Evolutionary conservation across 2,113 vertebrate genomes (phyloP), one percentile per base, ranked within the genome.

Genomic region (Pionites leucogaster): DNA sequence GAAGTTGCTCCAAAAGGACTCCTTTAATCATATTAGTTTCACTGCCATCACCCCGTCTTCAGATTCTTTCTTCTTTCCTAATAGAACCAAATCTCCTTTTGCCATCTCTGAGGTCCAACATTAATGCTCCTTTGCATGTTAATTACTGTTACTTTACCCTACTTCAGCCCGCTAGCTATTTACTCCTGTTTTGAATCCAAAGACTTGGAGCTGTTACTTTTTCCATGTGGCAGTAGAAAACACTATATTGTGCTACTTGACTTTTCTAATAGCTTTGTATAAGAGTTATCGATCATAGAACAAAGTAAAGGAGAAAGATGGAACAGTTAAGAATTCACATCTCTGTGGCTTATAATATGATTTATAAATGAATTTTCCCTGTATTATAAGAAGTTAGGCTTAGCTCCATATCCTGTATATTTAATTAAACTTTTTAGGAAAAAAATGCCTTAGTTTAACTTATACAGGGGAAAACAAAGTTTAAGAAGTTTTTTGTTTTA

Each of bases 1-100:
- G 92, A 96, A 96, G 90, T 96, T 96, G 69, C 92, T 93, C 92
- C 93, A 41, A 52, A 93, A 93, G 76, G 90, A 75, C 90, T 97
- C 62, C 65, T 96, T 87, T 96, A 97, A 97, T 97, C 93, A 93
- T 52, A 93, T 97, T 96, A 93, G 95, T 94, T 94, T 95, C 86
- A 39, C 95, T 96, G 93, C 95, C 92, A 92, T 94, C 88, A 47
- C 82, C 92, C 64, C 3, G 47, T 94, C 92, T 81, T 46, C 86
- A 78, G 70, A 74, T 59, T 47, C 95, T 96, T 97, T 95, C 93
- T 96, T 96, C 72, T 93, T 62, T 69, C 93, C 83, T 93, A 71
- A 90, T 93, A 71, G 88, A 96, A 86, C 76, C 92, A 94, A 92
- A 96, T 96, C 94, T 94, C 82, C 68, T 95, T 95, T 97, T 94